These are phyloP conservation scores for Aleiodes sp. DNA, from an alignment of 1,140 invertebrate genomes.

Conservation along the genomic window DNA sequence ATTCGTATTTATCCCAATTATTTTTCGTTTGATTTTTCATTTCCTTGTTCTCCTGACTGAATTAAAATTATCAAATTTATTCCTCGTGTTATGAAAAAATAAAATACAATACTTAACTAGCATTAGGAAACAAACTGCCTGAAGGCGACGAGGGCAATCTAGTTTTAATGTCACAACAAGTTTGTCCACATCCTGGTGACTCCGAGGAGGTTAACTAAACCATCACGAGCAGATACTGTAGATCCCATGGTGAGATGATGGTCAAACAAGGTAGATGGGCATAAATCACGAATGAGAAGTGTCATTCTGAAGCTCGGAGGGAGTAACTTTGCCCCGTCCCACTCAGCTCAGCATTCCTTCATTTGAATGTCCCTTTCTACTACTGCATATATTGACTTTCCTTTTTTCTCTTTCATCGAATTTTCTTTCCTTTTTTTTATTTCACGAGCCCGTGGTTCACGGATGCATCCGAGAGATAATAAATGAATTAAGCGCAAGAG, in stretches of 20 bases:
- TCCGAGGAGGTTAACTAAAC: background rate
- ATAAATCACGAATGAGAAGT: constrained; percentile 57
- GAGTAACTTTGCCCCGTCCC: constrained; percentile 36
- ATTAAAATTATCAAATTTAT: too few relatives aligned
- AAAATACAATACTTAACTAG: too few relatives aligned
- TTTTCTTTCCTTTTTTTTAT: constrained; percentile 27
- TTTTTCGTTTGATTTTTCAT: too few relatives aligned
- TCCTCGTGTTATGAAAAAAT: too few relatives aligned
- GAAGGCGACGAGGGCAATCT: background rate
- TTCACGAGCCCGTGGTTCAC: constrained; percentile 42
- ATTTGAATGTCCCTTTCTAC: constrained; percentile 51
- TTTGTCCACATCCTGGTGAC: background rate
- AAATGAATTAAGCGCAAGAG: constrained; percentile 24
- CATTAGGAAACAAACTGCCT: too few relatives aligned
- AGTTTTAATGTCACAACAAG: background rate
- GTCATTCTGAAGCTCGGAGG: constrained; percentile 41
- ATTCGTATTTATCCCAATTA: too few relatives aligned
- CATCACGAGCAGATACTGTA: constrained; percentile 46
- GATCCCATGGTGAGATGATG: constrained; percentile 53
- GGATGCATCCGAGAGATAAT: constrained; percentile 40
- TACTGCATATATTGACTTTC: constrained; percentile 19
- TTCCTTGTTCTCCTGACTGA: too few relatives aligned
- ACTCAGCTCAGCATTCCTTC: constrained; percentile 52
- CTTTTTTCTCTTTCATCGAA: constrained; percentile 40
- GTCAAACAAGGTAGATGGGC: constrained; percentile 52